Evolutionary conservation across 2,797 vertebrate genomes (phyloP), one percentile per base, ranked within the genome.

Genomic region (Chloroceryle inda): DNA sequence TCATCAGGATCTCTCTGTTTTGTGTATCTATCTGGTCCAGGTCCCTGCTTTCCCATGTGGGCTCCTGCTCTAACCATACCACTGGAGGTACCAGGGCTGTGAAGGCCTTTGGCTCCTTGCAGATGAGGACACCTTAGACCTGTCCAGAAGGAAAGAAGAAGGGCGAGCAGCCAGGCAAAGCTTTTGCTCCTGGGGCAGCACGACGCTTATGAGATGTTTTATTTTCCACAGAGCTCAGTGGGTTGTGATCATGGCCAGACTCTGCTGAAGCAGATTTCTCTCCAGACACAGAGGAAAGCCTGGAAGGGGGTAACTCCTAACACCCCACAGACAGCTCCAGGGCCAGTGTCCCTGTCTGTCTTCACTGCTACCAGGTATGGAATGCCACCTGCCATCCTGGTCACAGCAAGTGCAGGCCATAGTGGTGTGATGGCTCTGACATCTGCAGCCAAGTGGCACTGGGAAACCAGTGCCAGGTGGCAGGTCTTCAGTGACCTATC

Each of bases 381-480:
- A 38, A 27, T 38, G 35, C 22, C 12, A 11, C 35, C 29, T 64
- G 29, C 62, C 40, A 44, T 31, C 40, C 26, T 27, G 35, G 37
- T 26, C 42, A n/a, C 13, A 20, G 13, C 19, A 24, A 40, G 38
- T 8, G 10, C 22, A 2, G 18, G 22, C 9, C 33, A 42, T 24
- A 50, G 42, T 22, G 3, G 6, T 3, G 37, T 21, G 37, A 20
- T 1, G 4, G 56, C 15, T 71, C 78, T 10, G 22, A 31, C 10
- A n/a, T 61, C 55, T 4, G 1, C 67, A 40, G 29, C 15, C 24
- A 11, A 38, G 35, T 2, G 4, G 19, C 33, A n/a, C 1, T 0
- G 16, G 31, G 59, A 26, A 27, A 27, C 55, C 79, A 66, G 75
- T 1, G 5, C 23, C 20, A 31, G 64, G 47, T 40, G 37, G 80